Evolutionary conservation across 1,140 invertebrate species (phyloP).

Genomic region (Neodiprion pinetum): DNA sequence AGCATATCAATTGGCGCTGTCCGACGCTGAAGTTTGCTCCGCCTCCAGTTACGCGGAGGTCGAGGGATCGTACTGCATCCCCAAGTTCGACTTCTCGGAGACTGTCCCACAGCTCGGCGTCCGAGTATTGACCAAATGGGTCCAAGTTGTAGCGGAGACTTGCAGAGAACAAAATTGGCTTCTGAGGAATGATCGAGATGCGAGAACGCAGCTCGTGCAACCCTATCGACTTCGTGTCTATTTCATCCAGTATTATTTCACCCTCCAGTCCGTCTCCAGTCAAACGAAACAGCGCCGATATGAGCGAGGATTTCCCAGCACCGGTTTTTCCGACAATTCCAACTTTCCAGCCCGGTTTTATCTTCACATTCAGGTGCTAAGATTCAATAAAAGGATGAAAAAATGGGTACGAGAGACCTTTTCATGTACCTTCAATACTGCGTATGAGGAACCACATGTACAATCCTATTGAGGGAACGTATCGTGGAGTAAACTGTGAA

Average conservation of each 20-base stretch:
- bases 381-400: too few species aligned
- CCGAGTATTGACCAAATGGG: slow-evolving; percentile 76
- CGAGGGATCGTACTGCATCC: slow-evolving; percentile 62
- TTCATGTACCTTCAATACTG: too few species aligned
- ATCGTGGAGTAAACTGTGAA: too few species aligned
- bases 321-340: slow-evolving; percentile 79
- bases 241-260: slow-evolving; percentile 71
- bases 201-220: slow-evolving; percentile 74
- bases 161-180: slow-evolving; percentile 82
- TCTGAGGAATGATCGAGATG: slow-evolving; percentile 88
- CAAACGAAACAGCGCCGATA: slow-evolving; percentile 76
- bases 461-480: too few species aligned
- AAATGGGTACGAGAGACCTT: too few species aligned
- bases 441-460: too few species aligned
- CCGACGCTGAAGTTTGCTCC: slow-evolving; percentile 86
- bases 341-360: slow-evolving; percentile 75
- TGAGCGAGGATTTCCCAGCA: slow-evolving; percentile 84
- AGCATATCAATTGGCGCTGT: slow-evolving; percentile 84
- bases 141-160: slow-evolving; percentile 85
- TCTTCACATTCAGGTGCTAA: slow-evolving; percentile 65
- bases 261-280: slow-evolving; percentile 52
- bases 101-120: slow-evolving; percentile 65
- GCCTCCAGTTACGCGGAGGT: slow-evolving; percentile 72
- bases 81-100: slow-evolving; percentile 66
- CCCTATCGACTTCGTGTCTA: slow-evolving; percentile 69